Conservation (phyloP, 2,797 vertebrate species). For the Karalla daura region DNA sequence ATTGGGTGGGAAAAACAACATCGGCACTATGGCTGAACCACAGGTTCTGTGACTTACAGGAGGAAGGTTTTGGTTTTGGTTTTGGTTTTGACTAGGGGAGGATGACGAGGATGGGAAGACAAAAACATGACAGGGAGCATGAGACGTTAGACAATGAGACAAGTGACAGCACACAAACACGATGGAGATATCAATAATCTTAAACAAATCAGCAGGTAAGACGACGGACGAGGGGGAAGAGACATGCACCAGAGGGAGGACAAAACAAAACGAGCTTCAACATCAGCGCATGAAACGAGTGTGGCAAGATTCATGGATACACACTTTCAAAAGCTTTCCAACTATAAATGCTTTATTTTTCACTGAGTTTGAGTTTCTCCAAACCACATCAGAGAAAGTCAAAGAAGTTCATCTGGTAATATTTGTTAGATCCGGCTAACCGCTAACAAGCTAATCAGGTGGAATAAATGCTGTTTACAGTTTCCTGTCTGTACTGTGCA, state of each 20-base stretch:
- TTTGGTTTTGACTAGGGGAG: constrained; percentile 71
- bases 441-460: background rate
- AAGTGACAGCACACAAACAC: constrained; percentile 55
- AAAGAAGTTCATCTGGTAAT: background rate
- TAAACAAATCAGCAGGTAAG: constrained; percentile 1
- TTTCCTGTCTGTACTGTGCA: too few relatives aligned
- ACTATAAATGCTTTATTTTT: background rate
- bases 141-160: constrained; percentile 52
- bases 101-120: constrained; percentile 46
- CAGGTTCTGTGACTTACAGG: constrained; percentile 65
- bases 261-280: constrained; percentile 1
- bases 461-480: background rate
- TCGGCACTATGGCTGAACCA: constrained; percentile 21
- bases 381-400: background rate
- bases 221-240: background rate
- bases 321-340: constrained; percentile 18
- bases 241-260: background rate
- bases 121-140: constrained; percentile 48
- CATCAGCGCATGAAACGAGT: background rate
- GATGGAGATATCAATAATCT: constrained; percentile 29
- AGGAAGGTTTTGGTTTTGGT: constrained; percentile 69
- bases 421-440: background rate
- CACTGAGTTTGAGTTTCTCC: background rate
- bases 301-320: constrained; percentile 17
- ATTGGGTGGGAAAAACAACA: constrained; percentile 18